These are phyloP conservation scores for Acanthococcus lagerstroemiae DNA, from an alignment of 2,888 invertebrate genomes.

Conservation along the genomic window DNA sequence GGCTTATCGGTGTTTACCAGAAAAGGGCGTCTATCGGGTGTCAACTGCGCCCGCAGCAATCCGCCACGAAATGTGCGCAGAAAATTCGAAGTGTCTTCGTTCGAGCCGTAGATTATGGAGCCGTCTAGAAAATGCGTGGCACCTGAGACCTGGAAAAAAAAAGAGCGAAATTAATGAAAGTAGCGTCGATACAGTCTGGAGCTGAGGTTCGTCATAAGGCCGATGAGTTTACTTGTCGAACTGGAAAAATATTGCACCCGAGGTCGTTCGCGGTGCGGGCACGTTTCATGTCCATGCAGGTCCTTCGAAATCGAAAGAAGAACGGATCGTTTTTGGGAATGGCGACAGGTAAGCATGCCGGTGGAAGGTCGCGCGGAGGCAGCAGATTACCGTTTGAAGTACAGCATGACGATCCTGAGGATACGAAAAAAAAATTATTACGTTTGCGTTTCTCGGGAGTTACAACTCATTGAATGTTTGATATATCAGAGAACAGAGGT, in stretches of 20 bases:
- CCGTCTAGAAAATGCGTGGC: slow-evolving; percentile 67
- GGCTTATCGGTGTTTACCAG: slow-evolving; percentile 54
- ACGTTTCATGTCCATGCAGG: slow-evolving; percentile 32
- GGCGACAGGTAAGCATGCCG: slow-evolving; percentile 34
- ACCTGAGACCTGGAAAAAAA: slow-evolving; percentile 14
- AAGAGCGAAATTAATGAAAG: background rate
- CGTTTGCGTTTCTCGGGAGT: too few relatives aligned
- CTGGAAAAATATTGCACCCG: slow-evolving; percentile 32
- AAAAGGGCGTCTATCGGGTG: slow-evolving; percentile 56
- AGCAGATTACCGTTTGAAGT: slow-evolving; percentile 40
- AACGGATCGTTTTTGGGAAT: slow-evolving; percentile 33
- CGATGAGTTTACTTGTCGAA: slow-evolving; percentile 31
- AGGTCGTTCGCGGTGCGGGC: slow-evolving; percentile 31
- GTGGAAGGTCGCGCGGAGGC: slow-evolving; percentile 39
- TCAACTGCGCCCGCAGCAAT: slow-evolving; percentile 43
- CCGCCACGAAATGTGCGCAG: slow-evolving; percentile 34
- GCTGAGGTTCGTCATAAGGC: background rate
- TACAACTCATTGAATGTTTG: too few relatives aligned
- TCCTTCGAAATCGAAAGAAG: slow-evolving; percentile 32
- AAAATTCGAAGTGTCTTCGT: slow-evolving; percentile 48
- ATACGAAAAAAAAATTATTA: too few relatives aligned
- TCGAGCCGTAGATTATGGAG: slow-evolving; percentile 68
- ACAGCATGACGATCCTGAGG: slow-evolving; percentile 38
- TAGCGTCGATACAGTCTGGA: background rate
- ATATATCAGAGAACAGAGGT: too few relatives aligned